Base-by-base conservation (phyloP, 2,888 invertebrate genomes). In the Caenorhabditis panamensis region DNA sequence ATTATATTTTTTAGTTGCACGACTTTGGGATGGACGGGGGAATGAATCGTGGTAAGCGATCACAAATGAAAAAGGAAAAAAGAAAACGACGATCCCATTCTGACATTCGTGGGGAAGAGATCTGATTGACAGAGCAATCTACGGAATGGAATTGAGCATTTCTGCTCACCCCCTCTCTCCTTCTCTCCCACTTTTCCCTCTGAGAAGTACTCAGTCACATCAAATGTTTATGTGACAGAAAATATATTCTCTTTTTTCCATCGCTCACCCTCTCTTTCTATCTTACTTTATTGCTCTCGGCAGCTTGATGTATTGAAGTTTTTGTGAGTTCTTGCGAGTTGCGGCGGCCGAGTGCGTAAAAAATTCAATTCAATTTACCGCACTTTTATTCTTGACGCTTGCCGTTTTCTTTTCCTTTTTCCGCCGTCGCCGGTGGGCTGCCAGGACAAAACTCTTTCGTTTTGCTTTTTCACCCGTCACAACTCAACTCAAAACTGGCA, bases 171-270 rank as follows among this genome's bases (percentile, higher is more conserved):
- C 58, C 37, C 22, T 31, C 47, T 22, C 36, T 22, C 31, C 26
- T 37, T 20, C 16, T 20, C 58, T 36, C 37, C 41, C 24, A 41
- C 24, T 59, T 37, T 31, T 20, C 56, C 56, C 59, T 62, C 62
- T 36, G 73, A 73, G 73, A 66, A 73, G 73, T 64, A 66, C 75
- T 75, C 66, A 66, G 66, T 75, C 75, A 75, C 75, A 75, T 75
- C 75, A 75, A 75, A 75, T 75, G 75, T 75, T 75, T 75, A 75
- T 75, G 75, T 75, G 75, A 75, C 75, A 75, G 75, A 75, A 75
- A 75, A 75, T 61, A 66, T 44, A 75, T 75, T 66, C 66, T 77
- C 58, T 58, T 64, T 47, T 71, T 69, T 64, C 76, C 63, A 64
- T 77, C 73, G 56, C 68, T 77, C 63, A 56, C 75, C 47, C 66